phyloP scores from a whole-genome alignment of 1,140 invertebrate species.

The Drosophila pallidifrons region DNA sequence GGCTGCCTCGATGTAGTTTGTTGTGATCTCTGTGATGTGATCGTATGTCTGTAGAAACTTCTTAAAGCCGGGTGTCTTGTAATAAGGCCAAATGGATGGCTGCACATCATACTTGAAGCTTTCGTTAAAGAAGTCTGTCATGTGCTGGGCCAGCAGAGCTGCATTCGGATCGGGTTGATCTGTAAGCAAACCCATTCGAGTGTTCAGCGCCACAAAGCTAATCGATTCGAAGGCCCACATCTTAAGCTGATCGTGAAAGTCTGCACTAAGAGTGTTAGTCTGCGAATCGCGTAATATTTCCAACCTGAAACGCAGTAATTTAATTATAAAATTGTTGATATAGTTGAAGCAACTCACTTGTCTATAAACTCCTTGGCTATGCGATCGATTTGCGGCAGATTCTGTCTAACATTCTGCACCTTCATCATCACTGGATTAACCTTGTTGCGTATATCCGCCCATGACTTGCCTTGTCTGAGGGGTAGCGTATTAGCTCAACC shows the following conservation, averaged over 20 bases:
- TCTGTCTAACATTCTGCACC: constrained; percentile 68
- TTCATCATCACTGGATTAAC: constrained; percentile 78
- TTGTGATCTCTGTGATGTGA: constrained; percentile 73
- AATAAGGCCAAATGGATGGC: constrained; percentile 88
- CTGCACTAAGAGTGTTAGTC: constrained; percentile 86
- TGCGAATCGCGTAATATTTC: constrained; percentile 85
- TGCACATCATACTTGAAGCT: constrained; percentile 87
- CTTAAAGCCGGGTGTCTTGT: constrained; percentile 86
- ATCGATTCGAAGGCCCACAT: constrained; percentile 91
- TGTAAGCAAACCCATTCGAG: constrained; percentile 74
- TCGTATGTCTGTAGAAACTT: constrained; percentile 86
- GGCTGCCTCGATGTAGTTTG: constrained; percentile 65
- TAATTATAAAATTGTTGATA: not conserved
- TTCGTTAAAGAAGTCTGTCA: constrained; percentile 86
- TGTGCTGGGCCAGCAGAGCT: constrained; percentile 86
- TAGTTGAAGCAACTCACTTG: constrained; percentile 35
- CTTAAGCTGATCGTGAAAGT: constrained; percentile 88
- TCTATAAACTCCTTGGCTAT: constrained; percentile 69
- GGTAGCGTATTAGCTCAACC: not conserved
- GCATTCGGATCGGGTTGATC: constrained; percentile 85
- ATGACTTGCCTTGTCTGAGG: constrained; percentile 63
- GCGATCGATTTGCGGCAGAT: constrained; percentile 62
- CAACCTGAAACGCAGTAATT: constrained; percentile 82
- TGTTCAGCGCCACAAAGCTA: constrained; percentile 88
- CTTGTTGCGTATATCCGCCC: constrained; percentile 71